Evolutionary conservation across 2,797 vertebrate species (phyloP), one percentile per base, ranked within the genome.

Genomic region (Leptatherina wallacei): DNA sequence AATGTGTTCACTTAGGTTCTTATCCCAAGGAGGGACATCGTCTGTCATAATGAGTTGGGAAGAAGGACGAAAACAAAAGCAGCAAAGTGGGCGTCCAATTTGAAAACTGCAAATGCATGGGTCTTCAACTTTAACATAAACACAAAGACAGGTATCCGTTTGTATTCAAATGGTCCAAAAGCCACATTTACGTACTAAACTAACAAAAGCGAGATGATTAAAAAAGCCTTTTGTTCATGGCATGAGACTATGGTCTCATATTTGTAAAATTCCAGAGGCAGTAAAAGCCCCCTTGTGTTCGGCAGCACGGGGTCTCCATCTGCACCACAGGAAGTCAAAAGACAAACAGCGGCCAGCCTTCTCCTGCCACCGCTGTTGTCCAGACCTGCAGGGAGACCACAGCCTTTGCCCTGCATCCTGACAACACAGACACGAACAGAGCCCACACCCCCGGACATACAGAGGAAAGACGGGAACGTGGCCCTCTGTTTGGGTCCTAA

Each of bases 271-370:
- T 88, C 78, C 85, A 85, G 70, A 38, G 77, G 69, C 70, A 60
- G 61, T 83, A 71, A 83, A 78, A 72, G 71, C n/a, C 61, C 42
- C 10, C 0, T 8, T 49, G 73, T 74, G 80, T 81, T 70, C 22
- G 64, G 49, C 42, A 59, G 55, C 35, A 47, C 24, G 1, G 40
- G 4, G 18, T 32, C 65, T 42, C 63, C 71, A 75, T 80, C 71
- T 80, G 79, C 78, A 71, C 65, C 55, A 76, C 87, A 91, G 90
- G 91, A 92, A 89, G 82, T 81, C 73, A 90, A 73, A 75, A 76
- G 71, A 60, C 59, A 72, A 88, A 84, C 88, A 90, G 85, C 78
- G 58, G 59, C 27, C 12, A 4, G 73, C 75, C 75, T 65, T 77
- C 78, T 80, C 73, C 66, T 69, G 75, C 67, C 68, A 67, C 64